These are phyloP conservation scores for Athene cunicularia DNA, from an alignment of 2,113 vertebrate genomes.

Conservation along the genomic window DNA sequence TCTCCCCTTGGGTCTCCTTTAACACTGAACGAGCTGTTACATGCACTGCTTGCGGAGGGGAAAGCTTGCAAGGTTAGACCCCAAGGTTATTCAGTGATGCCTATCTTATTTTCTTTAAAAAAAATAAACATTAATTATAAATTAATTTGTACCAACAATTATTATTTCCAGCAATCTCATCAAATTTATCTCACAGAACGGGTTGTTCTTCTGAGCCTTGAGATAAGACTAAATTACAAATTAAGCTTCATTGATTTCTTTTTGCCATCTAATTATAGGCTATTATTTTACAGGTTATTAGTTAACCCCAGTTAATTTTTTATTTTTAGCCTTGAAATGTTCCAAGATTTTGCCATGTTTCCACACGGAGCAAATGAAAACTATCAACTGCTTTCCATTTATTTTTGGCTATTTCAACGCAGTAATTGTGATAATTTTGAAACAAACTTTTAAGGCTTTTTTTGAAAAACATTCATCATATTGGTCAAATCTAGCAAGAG, in stretches of 20 bases:
- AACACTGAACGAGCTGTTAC: not conserved
- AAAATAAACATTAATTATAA: not conserved
- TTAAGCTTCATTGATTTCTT: not conserved
- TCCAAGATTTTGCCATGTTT: not conserved
- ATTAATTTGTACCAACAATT: not conserved
- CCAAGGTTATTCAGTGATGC: not conserved
- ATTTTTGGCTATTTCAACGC: not conserved
- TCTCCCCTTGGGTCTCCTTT: not conserved
- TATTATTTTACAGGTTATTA: not conserved
- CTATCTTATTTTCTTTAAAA: not conserved
- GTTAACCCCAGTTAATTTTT: not conserved
- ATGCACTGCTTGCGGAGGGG: not conserved
- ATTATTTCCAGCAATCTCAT: not conserved
- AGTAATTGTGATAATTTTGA: not conserved
- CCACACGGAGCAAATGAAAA: not conserved
- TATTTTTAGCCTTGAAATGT: not conserved
- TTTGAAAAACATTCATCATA: not conserved
- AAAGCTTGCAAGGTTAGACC: not conserved
- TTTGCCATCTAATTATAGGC: not conserved
- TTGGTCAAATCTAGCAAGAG: not conserved
- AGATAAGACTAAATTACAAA: constrained; percentile 28
- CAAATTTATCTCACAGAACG: not conserved
- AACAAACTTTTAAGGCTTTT: not conserved
- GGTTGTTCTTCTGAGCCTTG: not conserved
- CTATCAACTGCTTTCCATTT: not conserved